A percentile compares a stretch with the other conserved stretches of the same genome.
Evolutionary conservation across 2,888 invertebrate genomes (phyloP).

Genomic region (Hypsopygia costalis): DNA sequence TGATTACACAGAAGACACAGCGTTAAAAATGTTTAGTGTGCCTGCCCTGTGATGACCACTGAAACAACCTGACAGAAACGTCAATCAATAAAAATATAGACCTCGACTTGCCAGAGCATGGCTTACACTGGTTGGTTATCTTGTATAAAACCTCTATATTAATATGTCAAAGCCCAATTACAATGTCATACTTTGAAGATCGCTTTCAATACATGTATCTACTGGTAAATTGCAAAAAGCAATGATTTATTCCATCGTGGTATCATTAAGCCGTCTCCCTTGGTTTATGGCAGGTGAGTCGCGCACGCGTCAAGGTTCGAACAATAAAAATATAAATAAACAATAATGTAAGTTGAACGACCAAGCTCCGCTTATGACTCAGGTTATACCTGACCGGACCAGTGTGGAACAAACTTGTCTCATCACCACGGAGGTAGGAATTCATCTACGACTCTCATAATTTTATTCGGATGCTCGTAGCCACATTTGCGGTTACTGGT

Average conservation of each 20-base stretch:
- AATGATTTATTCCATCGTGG: conserved; percentile 5
- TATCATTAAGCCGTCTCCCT: background rate
- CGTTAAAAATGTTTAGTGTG: no score
- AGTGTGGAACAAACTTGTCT: conserved; percentile 39
- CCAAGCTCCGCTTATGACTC: conserved; percentile 61
- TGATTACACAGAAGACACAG: no score
- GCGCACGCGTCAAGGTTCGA: conserved; percentile 48
- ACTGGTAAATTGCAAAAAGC: conserved; percentile 2
- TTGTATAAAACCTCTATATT: no score
- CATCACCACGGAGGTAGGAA: conserved; percentile 48
- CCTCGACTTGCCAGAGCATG: no score
- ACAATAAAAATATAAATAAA: conserved; percentile 66
- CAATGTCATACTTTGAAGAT: background rate
- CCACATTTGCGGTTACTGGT: background rate
- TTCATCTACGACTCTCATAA: conserved; percentile 31
- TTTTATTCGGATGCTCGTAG: conserved; percentile 1
- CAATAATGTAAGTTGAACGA: conserved; percentile 73
- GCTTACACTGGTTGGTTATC: no score
- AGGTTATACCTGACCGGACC: conserved; percentile 63
- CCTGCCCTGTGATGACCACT: no score
- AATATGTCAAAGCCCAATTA: conserved; percentile 6
- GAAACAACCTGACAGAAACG: no score
- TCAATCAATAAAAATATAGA: no score
- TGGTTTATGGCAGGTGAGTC: conserved; percentile 10
- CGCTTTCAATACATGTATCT: no score